Base-by-base conservation (phyloP, 2,888 invertebrate genomes). In the Stramonita haemastoma region DNA sequence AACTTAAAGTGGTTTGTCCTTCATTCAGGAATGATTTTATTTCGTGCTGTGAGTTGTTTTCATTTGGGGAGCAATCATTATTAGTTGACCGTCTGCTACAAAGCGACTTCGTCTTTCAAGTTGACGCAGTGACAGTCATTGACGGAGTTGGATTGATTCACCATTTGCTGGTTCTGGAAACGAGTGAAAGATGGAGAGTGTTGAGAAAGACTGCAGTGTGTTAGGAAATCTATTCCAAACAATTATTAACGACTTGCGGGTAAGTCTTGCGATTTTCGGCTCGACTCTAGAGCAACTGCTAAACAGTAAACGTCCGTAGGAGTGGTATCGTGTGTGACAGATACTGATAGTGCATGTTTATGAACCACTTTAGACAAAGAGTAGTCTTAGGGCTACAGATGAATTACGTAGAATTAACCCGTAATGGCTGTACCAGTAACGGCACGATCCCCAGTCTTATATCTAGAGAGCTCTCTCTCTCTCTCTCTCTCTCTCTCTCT, bases 201-300 rank as follows among this genome's bases (percentile, higher is more conserved):
- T 95, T 60, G 96, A 96, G 90, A 95, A 95, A 91, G 95, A 95
- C 89, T 95, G 95, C 90, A 93, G 94, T 96, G 98, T 98, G 93
- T 97, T 99, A 95, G 99, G 99, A 96, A 98, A 98, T 95, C 97
- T 99, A 94, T 99, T 99, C 96, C 98, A 99, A 96, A 98, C 98
- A 96, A 98, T 99, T 94, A 98, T 99, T 94, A 97, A 97, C 95
- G 99, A 99, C 96, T 98, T 99, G 98, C 99, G 99, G 98, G 99
- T 99, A 97, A 97, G 97, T 46, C 46, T 46, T 46, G 46, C 46
- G 8, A 46, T 46, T 46, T 46, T 5, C 46, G 46, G 46, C 46
- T 46, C 46, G 46, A 46, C 46, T 46, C 46, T 5, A 46, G 46
- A 46, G 46, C 46, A 46, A 46, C 46, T 46, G 46, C 46, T 8